phyloP scores from a whole-genome alignment of 2,797 vertebrate genomes.

The Aphelocoma californica region DNA sequence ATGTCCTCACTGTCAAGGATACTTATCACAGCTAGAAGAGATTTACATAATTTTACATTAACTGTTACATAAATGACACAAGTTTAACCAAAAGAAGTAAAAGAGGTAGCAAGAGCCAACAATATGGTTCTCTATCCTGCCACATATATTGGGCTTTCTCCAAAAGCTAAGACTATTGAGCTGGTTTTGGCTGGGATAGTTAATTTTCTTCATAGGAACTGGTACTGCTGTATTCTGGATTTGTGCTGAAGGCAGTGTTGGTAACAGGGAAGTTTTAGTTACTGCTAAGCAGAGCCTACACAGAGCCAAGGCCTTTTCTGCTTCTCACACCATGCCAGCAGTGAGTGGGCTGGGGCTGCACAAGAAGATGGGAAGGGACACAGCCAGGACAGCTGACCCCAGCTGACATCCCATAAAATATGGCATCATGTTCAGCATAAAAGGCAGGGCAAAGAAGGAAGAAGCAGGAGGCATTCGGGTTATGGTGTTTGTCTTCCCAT shows the following conservation, averaged over 20 bases:
- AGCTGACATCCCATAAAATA: neutral
- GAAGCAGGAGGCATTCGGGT: neutral
- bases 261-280: neutral
- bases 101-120: neutral
- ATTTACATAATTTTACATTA: neutral
- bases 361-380: neutral
- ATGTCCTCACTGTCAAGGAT: slow-evolving; percentile 80
- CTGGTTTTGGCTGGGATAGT: neutral
- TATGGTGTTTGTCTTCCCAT: neutral
- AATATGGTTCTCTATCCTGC: neutral
- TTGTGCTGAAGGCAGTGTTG: neutral
- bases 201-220: neutral
- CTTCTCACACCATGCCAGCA: neutral
- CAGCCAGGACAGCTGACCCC: neutral
- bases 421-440: neutral
- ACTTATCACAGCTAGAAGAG: slow-evolving; percentile 80
- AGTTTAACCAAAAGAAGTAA: neutral
- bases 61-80: neutral
- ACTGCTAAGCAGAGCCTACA: neutral
- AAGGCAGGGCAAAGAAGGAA: neutral
- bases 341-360: neutral
- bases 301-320: neutral
- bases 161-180: neutral
- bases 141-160: neutral
- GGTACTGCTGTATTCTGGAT: neutral